phyloP scores from a whole-genome alignment of 1,140 invertebrate genomes.

The Bactericera cockerelli region DNA sequence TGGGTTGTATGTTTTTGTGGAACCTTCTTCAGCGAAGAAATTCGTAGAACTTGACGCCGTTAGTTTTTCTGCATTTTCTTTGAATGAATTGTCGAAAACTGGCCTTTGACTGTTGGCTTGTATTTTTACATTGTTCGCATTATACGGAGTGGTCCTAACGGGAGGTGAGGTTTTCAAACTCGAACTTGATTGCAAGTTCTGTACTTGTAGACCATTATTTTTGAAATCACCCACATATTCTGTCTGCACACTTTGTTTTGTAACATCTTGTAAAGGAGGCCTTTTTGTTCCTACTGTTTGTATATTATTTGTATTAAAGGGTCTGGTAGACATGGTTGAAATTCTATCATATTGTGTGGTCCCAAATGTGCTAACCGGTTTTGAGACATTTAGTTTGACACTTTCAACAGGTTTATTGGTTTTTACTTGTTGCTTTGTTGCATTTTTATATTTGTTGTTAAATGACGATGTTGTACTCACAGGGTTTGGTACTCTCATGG shows the following conservation, averaged over 20 bases:
- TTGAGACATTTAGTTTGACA: neutral
- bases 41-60: neutral
- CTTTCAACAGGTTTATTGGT: neutral
- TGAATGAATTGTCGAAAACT: neutral
- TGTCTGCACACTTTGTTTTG: no score
- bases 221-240: no score
- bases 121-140: neutral
- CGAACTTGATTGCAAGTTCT: neutral
- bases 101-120: neutral
- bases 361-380: neutral
- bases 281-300: no score
- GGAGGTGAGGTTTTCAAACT: conserved; percentile 3
- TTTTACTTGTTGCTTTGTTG: conserved; percentile 1
- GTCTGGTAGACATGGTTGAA: neutral
- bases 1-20: conserved; percentile 6
- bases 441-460: neutral
- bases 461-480: neutral
- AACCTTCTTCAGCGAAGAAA: neutral
- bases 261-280: no score
- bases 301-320: no score
- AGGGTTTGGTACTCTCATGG: conserved; percentile 6
- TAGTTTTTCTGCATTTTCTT: neutral
- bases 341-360: neutral
- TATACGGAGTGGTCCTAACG: neutral
- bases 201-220: neutral